Evolutionary conservation across 2,113 vertebrate genomes (phyloP), one percentile per base, ranked within the genome.

Genomic region (Sula dactylatra): DNA sequence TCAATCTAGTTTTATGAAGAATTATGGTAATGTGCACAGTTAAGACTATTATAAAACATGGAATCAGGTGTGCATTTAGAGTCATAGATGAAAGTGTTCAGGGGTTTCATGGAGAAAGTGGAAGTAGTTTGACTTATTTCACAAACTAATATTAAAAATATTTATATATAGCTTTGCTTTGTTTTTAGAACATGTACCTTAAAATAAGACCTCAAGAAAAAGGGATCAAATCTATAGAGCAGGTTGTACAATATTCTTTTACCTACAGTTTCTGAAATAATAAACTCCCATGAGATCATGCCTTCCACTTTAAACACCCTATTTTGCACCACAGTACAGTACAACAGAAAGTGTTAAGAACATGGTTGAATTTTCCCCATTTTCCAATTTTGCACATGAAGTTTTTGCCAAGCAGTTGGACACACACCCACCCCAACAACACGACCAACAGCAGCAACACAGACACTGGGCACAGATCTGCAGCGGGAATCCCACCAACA

Each of bases 381-480:
- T 84, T 70, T 94, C 55, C 40, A 86, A 82, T 95, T 56, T 31
- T 81, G 87, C 89, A 9, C 0, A 1, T 6, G 25, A 26, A 97
- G 96, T 76, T 58, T 91, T 96, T 3, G 36, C 67, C 85, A 29
- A 34, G 49, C 61, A 97, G 78, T 20, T 86, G 94, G 95, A 82
- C 0, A 20, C 31, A 1, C 62, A 92, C 85, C 96, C 94, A 0
- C 90, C 94, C 36, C 96, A 97, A 5, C 94, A 96, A 18, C 44
- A 45, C 17, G 15, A 17, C 17, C 44, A 17, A 45, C 44, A 45
- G 18, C 96, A 97, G 0, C 88, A 97, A 14, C 97, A 71, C 86
- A 32, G 1, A 1, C 97, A 93, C 55, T 98, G 98, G 98, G 97
- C 90, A 1, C 91, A 11, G 25, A 73, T 98, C 17, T 98, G 98